A percentile compares a stretch with the other conserved stretches of the same genome.
phyloP scores from a whole-genome alignment of 2,888 invertebrate species.

The Uropetala carovei region DNA sequence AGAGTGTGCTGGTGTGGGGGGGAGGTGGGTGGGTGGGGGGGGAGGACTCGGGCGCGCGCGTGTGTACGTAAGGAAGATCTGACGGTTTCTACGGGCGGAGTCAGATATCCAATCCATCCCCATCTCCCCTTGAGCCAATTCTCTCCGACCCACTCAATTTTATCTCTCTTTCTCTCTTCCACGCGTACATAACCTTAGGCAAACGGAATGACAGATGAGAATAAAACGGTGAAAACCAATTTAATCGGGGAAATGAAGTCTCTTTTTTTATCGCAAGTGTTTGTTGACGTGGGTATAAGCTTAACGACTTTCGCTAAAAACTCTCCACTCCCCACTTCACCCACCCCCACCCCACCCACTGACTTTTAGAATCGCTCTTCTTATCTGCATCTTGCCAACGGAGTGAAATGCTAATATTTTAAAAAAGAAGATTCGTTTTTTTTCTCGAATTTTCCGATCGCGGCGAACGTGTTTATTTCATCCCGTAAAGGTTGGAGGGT shows the following conservation, averaged over 20 bases:
- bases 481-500: no score
- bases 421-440: not conserved
- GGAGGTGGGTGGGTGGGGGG: not conserved
- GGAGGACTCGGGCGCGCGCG: not conserved
- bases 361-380: not conserved
- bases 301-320: conserved; percentile 20
- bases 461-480: not conserved
- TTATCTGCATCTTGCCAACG: not conserved
- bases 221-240: conserved; percentile 49
- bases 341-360: not conserved
- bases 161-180: not conserved
- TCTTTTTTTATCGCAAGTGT: not conserved
- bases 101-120: not conserved
- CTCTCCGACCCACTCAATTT: not conserved
- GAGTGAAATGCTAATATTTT: conserved; percentile 18
- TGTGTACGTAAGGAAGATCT: conserved; percentile 18
- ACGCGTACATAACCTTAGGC: not conserved
- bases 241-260: conserved; percentile 47
- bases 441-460: not conserved
- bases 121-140: not conserved
- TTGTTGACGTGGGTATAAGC: conserved; percentile 19
- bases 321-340: not conserved
- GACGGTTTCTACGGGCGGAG: not conserved
- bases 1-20: not conserved
- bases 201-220: conserved; percentile 39